A percentile compares a stretch with the other conserved stretches of the same genome.
phyloP scores from a whole-genome alignment of 2,797 vertebrate species.

The Sebastolobus altivelis region DNA sequence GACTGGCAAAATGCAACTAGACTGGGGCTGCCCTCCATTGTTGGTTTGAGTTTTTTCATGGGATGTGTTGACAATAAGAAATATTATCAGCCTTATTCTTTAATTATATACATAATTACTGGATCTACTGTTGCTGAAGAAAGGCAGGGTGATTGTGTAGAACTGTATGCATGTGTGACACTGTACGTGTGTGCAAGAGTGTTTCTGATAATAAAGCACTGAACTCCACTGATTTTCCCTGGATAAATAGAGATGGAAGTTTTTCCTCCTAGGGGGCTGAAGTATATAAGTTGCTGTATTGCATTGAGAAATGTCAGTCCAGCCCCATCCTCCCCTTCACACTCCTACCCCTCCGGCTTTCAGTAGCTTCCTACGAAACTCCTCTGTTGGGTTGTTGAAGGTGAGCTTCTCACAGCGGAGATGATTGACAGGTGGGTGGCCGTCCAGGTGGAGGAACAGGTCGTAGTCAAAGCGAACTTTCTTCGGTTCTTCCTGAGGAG shows the following conservation, averaged over 20 bases:
- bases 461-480: conserved; percentile 99
- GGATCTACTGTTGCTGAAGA: neutral
- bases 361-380: conserved; percentile 96
- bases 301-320: conserved; percentile 18
- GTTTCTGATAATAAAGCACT: neutral
- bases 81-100: neutral
- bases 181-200: too few relatives aligned
- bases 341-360: conserved; percentile 95
- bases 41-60: neutral
- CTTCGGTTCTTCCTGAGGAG: conserved; percentile 95
- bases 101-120: neutral
- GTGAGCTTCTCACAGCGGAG: conserved; percentile 99
- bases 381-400: conserved; percentile 98
- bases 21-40: neutral
- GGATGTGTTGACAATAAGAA: neutral
- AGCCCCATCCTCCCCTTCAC: neutral
- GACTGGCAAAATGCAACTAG: neutral
- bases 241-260: neutral
- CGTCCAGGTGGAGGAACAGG: conserved; percentile 98
- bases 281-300: neutral
- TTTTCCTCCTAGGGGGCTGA: neutral
- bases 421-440: conserved; percentile 98
- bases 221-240: neutral
- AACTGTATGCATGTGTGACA: too few relatives aligned
- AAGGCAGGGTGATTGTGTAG: too few relatives aligned